Evolutionary conservation across 2,113 vertebrate species (phyloP).

Genomic region (Misgurnus anguillicaudatus): DNA sequence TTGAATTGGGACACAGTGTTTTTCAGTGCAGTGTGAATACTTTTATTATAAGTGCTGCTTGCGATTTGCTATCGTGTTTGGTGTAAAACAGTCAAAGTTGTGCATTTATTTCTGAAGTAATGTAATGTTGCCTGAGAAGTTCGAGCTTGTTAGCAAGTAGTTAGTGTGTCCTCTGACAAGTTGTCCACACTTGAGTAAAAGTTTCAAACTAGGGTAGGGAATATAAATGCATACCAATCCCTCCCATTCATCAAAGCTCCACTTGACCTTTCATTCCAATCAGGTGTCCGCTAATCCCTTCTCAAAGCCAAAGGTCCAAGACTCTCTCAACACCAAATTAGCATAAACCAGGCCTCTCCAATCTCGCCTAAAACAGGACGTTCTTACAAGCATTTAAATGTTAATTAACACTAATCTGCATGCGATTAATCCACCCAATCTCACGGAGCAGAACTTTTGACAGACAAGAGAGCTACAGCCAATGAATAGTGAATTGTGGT

Average conservation of each 20-base stretch:
- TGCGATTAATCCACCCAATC: constrained; percentile 57
- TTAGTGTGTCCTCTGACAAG: neutral
- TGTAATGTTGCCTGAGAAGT: too few relatives aligned
- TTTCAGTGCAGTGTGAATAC: too few relatives aligned
- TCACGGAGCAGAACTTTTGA: constrained; percentile 60
- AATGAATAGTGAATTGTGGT: constrained; percentile 57
- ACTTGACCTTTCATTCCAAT: constrained; percentile 57
- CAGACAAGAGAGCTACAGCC: constrained; percentile 49
- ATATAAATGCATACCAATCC: constrained; percentile 42
- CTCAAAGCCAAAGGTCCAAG: constrained; percentile 33
- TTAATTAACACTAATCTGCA: constrained; percentile 70
- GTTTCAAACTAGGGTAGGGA: constrained; percentile 21
- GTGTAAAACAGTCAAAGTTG: too few relatives aligned
- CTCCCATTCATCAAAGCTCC: constrained; percentile 31
- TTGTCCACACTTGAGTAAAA: neutral
- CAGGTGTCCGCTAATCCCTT: constrained; percentile 52
- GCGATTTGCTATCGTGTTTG: too few relatives aligned
- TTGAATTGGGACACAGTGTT: too few relatives aligned
- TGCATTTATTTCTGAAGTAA: too few relatives aligned
- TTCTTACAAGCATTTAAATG: constrained; percentile 77
- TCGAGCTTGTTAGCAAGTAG: neutral
- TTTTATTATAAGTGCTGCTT: too few relatives aligned
- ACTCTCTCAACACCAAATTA: constrained; percentile 42
- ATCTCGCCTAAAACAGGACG: constrained; percentile 43
- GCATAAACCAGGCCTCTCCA: constrained; percentile 52